phyloP scores from a whole-genome alignment of 2,113 vertebrate genomes.

The Notothenia rossii region DNA sequence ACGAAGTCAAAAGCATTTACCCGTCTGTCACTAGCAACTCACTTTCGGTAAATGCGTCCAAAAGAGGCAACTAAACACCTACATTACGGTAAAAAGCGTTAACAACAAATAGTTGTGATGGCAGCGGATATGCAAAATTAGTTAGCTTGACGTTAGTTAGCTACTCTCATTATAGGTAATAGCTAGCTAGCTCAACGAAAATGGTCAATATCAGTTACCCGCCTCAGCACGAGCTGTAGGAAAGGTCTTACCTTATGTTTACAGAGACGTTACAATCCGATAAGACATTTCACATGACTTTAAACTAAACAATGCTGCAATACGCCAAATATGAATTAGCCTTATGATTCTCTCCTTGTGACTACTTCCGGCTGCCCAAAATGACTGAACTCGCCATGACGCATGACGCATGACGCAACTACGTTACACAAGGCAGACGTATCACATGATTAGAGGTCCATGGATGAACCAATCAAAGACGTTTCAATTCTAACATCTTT shows the following conservation, averaged over 20 bases:
- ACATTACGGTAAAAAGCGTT: background rate
- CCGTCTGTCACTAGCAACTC: too few species aligned
- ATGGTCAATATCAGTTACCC: background rate
- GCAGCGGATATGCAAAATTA: background rate
- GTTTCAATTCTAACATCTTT: too few species aligned
- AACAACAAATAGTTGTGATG: background rate
- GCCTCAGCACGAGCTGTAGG: background rate
- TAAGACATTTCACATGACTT: background rate
- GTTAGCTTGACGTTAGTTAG: conserved; percentile 7
- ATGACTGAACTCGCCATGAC: conserved; percentile 43
- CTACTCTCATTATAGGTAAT: conserved; percentile 1
- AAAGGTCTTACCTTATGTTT: conserved; percentile 45
- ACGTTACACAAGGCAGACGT: conserved; percentile 28
- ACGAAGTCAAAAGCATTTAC: background rate
- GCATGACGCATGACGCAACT: conserved; percentile 49
- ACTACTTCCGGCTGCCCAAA: conserved; percentile 52
- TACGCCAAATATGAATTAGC: background rate
- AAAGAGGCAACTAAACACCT: background rate
- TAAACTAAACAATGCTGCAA: background rate
- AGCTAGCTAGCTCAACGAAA: conserved; percentile 6
- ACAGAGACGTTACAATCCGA: background rate
- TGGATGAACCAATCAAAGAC: background rate
- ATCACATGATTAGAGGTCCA: conserved; percentile 13
- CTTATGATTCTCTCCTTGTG: background rate
- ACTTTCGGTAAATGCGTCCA: background rate